phyloP scores from a whole-genome alignment of 2,113 vertebrate species.

The Corythornis cristatus region DNA sequence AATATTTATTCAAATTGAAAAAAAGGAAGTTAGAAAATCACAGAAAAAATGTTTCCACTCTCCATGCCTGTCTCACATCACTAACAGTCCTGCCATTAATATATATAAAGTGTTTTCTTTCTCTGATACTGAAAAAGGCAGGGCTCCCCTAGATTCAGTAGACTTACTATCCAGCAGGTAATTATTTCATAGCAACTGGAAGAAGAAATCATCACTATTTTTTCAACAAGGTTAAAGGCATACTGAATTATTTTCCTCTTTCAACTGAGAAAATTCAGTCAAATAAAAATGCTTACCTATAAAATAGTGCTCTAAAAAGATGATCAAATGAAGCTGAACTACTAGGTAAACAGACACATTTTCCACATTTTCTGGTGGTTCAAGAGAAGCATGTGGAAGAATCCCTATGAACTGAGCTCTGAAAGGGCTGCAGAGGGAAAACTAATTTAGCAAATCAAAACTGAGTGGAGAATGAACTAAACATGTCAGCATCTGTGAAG shows the following conservation, averaged over 20 bases:
- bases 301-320: not conserved
- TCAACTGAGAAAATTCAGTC: not conserved
- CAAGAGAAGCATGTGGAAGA: not conserved
- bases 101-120: not conserved
- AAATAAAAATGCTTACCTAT: not conserved
- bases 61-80: not conserved
- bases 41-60: not conserved
- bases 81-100: not conserved
- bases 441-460: constrained; percentile 15
- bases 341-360: not conserved
- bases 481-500: constrained; percentile 20
- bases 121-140: not conserved
- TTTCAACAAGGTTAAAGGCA: not conserved
- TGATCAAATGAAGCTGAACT: not conserved
- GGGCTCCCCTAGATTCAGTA: not conserved
- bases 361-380: not conserved
- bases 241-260: not conserved
- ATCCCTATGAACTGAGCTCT: not conserved
- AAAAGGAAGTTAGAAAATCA: not conserved
- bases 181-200: not conserved
- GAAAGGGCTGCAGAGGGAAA: not conserved
- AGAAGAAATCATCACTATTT: not conserved
- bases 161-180: not conserved
- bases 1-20: not conserved
- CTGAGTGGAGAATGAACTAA: constrained; percentile 27